Base-by-base conservation (phyloP, 2,888 invertebrate species). In the Drosophila maculinotata region DNA sequence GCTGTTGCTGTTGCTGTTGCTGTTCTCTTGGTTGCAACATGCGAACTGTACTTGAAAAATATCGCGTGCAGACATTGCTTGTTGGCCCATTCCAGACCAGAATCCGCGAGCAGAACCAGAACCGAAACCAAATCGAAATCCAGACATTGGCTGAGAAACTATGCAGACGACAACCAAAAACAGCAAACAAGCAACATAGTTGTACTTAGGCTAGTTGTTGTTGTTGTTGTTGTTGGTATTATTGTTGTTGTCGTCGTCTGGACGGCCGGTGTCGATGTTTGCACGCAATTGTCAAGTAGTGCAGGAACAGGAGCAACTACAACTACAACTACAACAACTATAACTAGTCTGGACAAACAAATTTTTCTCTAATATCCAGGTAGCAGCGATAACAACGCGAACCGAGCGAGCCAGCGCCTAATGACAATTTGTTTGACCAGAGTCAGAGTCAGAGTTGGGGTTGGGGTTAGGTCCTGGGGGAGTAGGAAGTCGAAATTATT, bases 231-330 rank as follows among this genome's bases (percentile, higher is more conserved):
- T 26, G n/a, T 39, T 15, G 20, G 2, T 20, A 4, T 26, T 28
- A 44, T 45, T 35, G 49, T 52, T 62, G 53, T 54, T 72, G 66
- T 45, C 42, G 56, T 60, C 54, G 57, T 68, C 58, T 63, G 70
- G 57, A 63, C 56, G 52, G 52, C 68, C 35, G 48, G 35, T 56
- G 75, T 60, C 49, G 81, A 45, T 84, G 69, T 69, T 84, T 74
- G 89, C 85, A 87, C 89, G 85, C 87, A 88, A 88, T 85, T 88
- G 77, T 88, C 87, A 77, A 77, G 79, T 86, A 77, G 64, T 65
- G 69, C 74, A 73, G 56, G 33, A 35, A 47, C 45, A 54, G 31
- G 36, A 57, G 30, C 49, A 58, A 54, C 60, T 15, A n/a, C n/a
- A 42, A 33, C 25, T 47, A 31, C 48, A 20, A 45, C 26, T 31